Percentiles rank a stretch among this genome's conserved stretches.
phyloP scores from a whole-genome alignment of 1,140 invertebrate genomes.

The Papilio dardanus region DNA sequence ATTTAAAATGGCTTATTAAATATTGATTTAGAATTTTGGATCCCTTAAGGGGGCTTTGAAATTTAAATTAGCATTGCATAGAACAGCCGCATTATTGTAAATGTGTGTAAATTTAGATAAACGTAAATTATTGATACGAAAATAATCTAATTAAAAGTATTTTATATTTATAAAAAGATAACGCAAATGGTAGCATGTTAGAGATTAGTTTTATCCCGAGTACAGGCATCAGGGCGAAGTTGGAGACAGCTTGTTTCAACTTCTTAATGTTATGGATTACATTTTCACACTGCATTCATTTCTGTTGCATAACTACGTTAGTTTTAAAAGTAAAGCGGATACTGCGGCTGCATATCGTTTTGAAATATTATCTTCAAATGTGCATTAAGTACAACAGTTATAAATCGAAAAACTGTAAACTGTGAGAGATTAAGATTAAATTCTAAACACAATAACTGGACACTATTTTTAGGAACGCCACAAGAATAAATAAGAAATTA shows the following conservation, averaged over 20 bases:
- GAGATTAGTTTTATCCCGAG: conserved; percentile 31
- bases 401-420: not conserved
- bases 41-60: no score
- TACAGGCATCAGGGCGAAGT: conserved; percentile 27
- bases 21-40: not conserved
- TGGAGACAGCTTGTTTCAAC: conserved; percentile 33
- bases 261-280: conserved; percentile 37
- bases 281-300: conserved; percentile 34
- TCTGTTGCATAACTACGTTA: conserved; percentile 30
- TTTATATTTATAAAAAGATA: conserved; percentile 5
- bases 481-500: no score
- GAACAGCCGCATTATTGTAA: no score
- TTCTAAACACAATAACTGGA: no score
- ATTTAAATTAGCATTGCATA: no score
- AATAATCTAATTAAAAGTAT: not conserved
- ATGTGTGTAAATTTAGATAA: no score
- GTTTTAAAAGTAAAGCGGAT: conserved; percentile 22
- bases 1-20: not conserved
- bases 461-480: no score
- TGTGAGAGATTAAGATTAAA: not conserved
- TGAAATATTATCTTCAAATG: not conserved
- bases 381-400: not conserved
- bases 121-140: no score
- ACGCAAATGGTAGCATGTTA: conserved; percentile 8
- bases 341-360: not conserved